A percentile compares a stretch with the other conserved stretches of the same genome.
Conservation (phyloP, 1,140 invertebrate genomes). For the Subanguina moxae region DNA sequence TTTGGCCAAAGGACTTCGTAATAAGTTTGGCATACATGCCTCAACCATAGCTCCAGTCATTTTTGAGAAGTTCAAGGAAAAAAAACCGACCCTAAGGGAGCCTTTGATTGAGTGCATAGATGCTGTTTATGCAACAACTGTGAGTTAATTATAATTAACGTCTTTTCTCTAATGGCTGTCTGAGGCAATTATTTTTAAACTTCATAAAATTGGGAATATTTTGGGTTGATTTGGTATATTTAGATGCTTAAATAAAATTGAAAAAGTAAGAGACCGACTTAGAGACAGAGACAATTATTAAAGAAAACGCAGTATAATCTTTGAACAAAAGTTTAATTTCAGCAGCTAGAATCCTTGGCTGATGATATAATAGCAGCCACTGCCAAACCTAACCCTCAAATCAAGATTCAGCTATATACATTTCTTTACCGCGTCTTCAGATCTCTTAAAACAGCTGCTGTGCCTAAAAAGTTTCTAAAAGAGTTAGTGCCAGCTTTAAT, state of each 20-base stretch:
- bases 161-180: no score
- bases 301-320: no score
- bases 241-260: no score
- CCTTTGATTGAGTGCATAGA: slow-evolving; percentile 75
- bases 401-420: slow-evolving; percentile 27
- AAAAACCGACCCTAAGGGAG: slow-evolving; percentile 75
- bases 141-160: slow-evolving; percentile 13
- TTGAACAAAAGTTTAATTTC: slow-evolving; percentile 30
- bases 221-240: no score
- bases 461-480: slow-evolving; percentile 32
- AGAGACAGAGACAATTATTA: no score
- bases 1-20: slow-evolving; percentile 79
- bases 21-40: slow-evolving; percentile 80
- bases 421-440: slow-evolving; percentile 36
- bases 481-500: slow-evolving; percentile 16
- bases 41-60: slow-evolving; percentile 69
- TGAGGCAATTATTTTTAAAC: no score
- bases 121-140: slow-evolving; percentile 43
- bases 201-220: no score
- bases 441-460: slow-evolving; percentile 9
- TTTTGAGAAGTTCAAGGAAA: slow-evolving; percentile 95
- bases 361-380: slow-evolving; percentile 79
- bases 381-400: slow-evolving; percentile 54
- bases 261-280: no score
- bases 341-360: slow-evolving; percentile 76